Evolutionary conservation across 2,797 vertebrate species (phyloP).

Genomic region (Trichosurus vulpecula): DNA sequence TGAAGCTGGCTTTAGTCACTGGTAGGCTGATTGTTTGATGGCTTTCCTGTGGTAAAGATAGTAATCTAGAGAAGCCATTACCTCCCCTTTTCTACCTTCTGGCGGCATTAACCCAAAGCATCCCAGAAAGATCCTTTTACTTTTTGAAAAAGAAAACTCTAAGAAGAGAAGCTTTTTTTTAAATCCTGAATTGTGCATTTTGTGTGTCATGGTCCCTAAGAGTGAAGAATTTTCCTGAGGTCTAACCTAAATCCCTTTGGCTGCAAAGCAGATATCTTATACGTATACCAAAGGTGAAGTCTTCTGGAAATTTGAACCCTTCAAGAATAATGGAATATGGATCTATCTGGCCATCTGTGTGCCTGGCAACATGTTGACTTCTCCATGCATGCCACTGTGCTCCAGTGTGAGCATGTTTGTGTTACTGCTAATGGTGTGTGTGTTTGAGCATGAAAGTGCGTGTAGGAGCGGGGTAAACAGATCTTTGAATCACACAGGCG

Average conservation of each 20-base stretch:
- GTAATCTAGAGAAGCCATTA: not conserved
- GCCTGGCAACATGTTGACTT: conserved; percentile 41
- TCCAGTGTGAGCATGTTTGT: not conserved
- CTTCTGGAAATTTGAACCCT: conserved; percentile 14
- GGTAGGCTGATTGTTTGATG: not conserved
- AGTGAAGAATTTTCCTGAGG: not conserved
- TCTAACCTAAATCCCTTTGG: conserved; percentile 9
- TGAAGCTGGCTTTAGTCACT: not conserved
- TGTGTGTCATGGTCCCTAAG: not conserved
- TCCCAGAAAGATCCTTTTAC: not conserved
- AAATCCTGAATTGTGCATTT: not conserved
- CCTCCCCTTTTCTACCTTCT: not conserved
- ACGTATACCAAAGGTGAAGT: conserved; percentile 10
- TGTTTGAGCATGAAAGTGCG: conserved; percentile 32
- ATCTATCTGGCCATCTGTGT: conserved; percentile 53
- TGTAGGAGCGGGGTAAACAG: conserved; percentile 64
- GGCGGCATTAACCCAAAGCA: not conserved
- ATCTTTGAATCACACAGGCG: conserved; percentile 69
- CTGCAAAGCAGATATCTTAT: not conserved
- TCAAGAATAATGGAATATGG: conserved; percentile 30
- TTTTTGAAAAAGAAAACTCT: not conserved
- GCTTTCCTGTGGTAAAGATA: not conserved
- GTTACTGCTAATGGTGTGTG: not conserved
- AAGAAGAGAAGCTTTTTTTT: not conserved
- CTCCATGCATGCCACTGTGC: conserved; percentile 9